Evolutionary conservation across 2,113 vertebrate species (phyloP), one percentile per base, ranked within the genome.

Genomic region (Seriola rivoliana): DNA sequence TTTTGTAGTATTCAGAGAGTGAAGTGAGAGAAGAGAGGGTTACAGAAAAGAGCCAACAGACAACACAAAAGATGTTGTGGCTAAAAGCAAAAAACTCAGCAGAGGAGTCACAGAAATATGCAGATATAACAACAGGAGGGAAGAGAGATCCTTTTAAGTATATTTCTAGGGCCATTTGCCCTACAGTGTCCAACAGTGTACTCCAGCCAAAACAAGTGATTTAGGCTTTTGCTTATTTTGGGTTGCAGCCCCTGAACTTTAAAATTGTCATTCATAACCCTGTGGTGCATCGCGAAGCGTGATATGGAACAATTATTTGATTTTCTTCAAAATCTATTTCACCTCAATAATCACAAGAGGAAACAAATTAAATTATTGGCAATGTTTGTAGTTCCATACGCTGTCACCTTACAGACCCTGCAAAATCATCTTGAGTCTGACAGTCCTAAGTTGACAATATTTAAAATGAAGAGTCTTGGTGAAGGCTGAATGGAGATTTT

Each of bases 311-410:
- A 68, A 38, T 55, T 8, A 44, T 36, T 55, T 23, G 1, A 59
- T 75, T 52, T 52, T 50, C 34, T 17, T 52, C 21, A 38, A 36
- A n/a, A 4, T 21, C 19, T 10, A 5, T 63, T 73, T 74, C 40
- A 72, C 55, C 46, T 55, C 25, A 64, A 36, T 57, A 58, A 50
- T 64, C n/a, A 65, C 32, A 34, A 36, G 32, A 48, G 42, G 67
- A 68, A 52, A 54, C 63, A 60, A 60, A 55, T 44, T 57, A 21
- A 74, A 74, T 63, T 38, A 58, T 23, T 65, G 23, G 38, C 46
- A 14, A 36, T 65, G 54, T 54, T 74, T 79, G 13, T 34, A 58
- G 52, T 70, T 57, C 4, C 4, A 4, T 21, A 5, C 12, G n/a
- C 54, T 55, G 50, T 19, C 19, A 55, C 52, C 9, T 23, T 57